Evolutionary conservation across 2,113 vertebrate genomes (phyloP), one percentile per base, ranked within the genome.

Genomic region (Colaptes auratus): DNA sequence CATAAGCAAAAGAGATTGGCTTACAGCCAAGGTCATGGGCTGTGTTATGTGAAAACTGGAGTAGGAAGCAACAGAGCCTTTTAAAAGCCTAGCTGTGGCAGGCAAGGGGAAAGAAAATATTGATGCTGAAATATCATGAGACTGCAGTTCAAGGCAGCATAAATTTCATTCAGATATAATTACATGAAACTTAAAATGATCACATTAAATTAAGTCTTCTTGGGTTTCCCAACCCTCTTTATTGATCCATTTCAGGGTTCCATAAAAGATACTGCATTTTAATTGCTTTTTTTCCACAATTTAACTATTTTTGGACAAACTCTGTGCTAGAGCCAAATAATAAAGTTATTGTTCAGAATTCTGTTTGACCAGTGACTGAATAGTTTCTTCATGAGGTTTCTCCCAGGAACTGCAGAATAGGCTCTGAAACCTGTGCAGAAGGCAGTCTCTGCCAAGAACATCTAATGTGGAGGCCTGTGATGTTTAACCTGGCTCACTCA

Each of bases 1-100:
- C 6, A 35, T 86, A 91, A 95, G 92, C 92, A 89, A 69, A 84
- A 94, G 59, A 80, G 12, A 39, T 69, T 96, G 95, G 90, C 77
- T 88, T 75, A 35, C 4, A 65, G 95, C 92, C 75, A 1, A 92
- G 92, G 65, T 88, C 78, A 88, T 25, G 65, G 30, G 46, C 25
- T 96, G 82, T 44, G 79, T 86, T 95, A 7, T 85, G 88, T 52
- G 72, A 82, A 95, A 89, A 83, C 36, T 11, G 30, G 67, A 91
- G 48, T 61, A 85, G 91, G 75, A 84, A 92, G 82, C 55, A 96
- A 55, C 53, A 58, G 25, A 82, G 63, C 23, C 27, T 76, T 89
- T 89, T 20, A 50, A 71, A 66, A 71, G 33, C 55, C 11, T n/a
- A 15, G 21, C 13, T 82, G 64, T 46, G 42, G 19, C 44, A 85